phyloP scores from a whole-genome alignment of 2,888 invertebrate genomes.

The Neocrepidodera transversa region DNA sequence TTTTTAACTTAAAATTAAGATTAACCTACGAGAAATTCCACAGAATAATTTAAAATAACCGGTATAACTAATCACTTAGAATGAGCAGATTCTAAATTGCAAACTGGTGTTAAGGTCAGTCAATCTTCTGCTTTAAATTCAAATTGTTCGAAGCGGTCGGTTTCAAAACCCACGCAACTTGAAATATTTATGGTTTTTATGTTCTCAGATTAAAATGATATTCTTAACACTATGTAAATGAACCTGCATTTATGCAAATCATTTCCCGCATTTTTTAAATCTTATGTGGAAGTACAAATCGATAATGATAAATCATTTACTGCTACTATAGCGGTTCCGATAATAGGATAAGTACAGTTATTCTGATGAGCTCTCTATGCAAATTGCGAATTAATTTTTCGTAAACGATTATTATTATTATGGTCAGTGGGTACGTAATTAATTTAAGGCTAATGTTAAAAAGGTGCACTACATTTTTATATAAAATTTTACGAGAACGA shows the following conservation, averaged over 20 bases:
- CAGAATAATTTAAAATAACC: neutral
- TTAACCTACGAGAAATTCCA: neutral
- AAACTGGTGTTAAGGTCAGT: constrained; percentile 8
- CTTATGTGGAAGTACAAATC: constrained; percentile 20
- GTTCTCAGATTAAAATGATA: constrained; percentile 8
- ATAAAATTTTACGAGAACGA: no score
- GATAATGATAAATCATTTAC: constrained; percentile 24
- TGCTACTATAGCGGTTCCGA: constrained; percentile 28
- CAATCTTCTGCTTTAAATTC: constrained; percentile 4
- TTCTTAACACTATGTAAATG: constrained; percentile 7
- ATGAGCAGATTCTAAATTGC: constrained; percentile 1
- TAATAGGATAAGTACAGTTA: constrained; percentile 31
- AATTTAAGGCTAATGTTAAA: neutral
- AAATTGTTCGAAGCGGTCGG: constrained; percentile 5
- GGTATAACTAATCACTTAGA: neutral
- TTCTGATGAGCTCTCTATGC: constrained; percentile 27
- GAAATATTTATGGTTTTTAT: constrained; percentile 14
- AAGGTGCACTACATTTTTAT: no score
- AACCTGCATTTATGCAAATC: constrained; percentile 29
- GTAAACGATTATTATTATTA: constrained; percentile 11
- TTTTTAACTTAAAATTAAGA: neutral
- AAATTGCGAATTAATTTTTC: constrained; percentile 25
- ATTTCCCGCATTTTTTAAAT: constrained; percentile 25
- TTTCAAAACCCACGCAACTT: constrained; percentile 7
- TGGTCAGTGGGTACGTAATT: neutral